Evolutionary conservation across 1,140 invertebrate species (phyloP), one percentile per base, ranked within the genome.

Genomic region (Pinna nobilis): DNA sequence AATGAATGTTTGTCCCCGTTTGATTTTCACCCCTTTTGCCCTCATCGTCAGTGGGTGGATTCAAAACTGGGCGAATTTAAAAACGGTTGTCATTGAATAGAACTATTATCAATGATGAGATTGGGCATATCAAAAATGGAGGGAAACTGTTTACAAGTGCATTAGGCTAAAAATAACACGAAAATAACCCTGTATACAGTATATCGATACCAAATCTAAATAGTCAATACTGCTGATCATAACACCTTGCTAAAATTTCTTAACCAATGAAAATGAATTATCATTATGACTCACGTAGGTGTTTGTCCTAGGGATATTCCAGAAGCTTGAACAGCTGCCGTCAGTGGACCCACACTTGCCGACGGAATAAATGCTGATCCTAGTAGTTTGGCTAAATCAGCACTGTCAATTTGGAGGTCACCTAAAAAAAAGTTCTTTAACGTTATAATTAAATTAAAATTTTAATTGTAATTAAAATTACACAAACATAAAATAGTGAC

Each of bases 341-440:
- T 86, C 13, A 90, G 76, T n/a, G 88, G 86, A 28, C 85, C 87
- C 5, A 74, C 67, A 39, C 76, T 72, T 68, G 73, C 59, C 41
- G 50, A 33, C 33, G 76, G 25, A 66, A 73, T 15, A 79, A 74
- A 11, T 75, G 79, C 20, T 81, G 79, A 55, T 11, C 49, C 66
- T 23, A 74, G 18, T 33, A 75, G 67, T 18, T 75, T 75, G 18
- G 66, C 73, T 51, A 85, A 64, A 55, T 85, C 86, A 50, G 88
- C 87, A 75, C 86, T 86, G 64, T 83, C 82, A 61, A 90, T 80
- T 66, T 86, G 82, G 76, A 90, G 84, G 51, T 88, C 88, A 80
- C 84, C 88, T 89, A 74, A 0, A 84, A 77, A 44, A 11, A 69
- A n/a, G n/a, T n/a, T n/a, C n/a, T 47, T n/a, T n/a, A n/a, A n/a